Evolutionary conservation across 1,140 invertebrate genomes (phyloP), one percentile per base, ranked within the genome.

Genomic region (Neodiprion fabricii): DNA sequence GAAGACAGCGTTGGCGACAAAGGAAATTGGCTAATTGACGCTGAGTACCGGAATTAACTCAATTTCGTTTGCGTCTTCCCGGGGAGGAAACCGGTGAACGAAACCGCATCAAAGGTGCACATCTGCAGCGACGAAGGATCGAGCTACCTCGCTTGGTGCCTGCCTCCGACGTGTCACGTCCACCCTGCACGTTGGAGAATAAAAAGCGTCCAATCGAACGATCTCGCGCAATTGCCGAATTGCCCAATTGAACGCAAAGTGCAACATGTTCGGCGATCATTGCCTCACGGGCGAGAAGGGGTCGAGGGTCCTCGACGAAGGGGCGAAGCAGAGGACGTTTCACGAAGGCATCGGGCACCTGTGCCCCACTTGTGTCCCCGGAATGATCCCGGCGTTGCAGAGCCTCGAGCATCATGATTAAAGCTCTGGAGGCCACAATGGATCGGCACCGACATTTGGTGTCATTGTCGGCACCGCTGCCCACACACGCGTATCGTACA

Each of bases 401-500:
- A 40, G 74, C 65, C 67, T 77, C 75, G 74, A 79, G 76, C 61
- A 79, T 77, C 81, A 68, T 84, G 83, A 85, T 84, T 85, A 81
- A 84, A 83, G 79, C 79, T 40, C 1, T 5, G 76, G 80, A 78
- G 77, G 77, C 78, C 79, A 81, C 78, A 81, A 81, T 79, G 79
- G 74, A 71, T 75, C 47, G 48, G 21, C 10, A 65, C 79, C 81
- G 82, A 85, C 85, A 85, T 85, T 86, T 86, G 85, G 85, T 84
- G 84, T 85, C 82, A 84, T 84, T 84, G 83, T 85, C 80, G 83
- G 69, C 47, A 65, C 23, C 17, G 74, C 71, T 9, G 50, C 74
- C 72, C 61, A 14, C 17, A 65, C 61, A 14, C 7, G 61, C 12
- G 61, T 65, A 65, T 7, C 12, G 17, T 65, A 65, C 61, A 14